These are phyloP conservation scores for Neotragus moschatus DNA, from an alignment of 2,113 vertebrate species.

Conservation along the genomic window DNA sequence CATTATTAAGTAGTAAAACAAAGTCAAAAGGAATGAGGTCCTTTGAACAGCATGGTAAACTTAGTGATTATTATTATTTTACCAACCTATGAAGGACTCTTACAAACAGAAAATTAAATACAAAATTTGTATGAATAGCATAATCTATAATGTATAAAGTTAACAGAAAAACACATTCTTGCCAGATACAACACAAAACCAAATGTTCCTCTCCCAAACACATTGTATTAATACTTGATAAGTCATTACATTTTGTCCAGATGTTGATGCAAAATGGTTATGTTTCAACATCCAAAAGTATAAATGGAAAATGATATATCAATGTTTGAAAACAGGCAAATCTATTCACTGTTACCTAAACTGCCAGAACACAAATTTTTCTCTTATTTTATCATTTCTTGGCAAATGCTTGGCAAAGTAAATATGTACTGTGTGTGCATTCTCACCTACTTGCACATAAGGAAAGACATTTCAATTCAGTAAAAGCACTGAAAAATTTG, in stretches of 20 bases:
- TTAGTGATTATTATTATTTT: not conserved
- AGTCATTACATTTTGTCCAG: slow-evolving; percentile 42
- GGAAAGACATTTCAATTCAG: slow-evolving; percentile 17
- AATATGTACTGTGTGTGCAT: not conserved
- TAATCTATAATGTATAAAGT: slow-evolving; percentile 37
- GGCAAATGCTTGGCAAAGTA: not conserved
- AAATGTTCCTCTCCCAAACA: slow-evolving; percentile 54
- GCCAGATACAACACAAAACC: slow-evolving; percentile 54
- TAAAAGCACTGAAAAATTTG: not conserved
- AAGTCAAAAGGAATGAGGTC: slow-evolving; percentile 14
- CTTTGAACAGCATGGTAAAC: not conserved
- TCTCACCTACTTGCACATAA: slow-evolving; percentile 7
- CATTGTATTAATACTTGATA: slow-evolving; percentile 29
- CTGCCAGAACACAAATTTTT: not conserved
- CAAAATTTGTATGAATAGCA: not conserved
- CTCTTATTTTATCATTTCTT: slow-evolving; percentile 33
- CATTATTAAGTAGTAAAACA: not conserved
- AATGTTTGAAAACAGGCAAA: not conserved
- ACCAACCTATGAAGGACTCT: not conserved
- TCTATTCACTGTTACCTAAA: not conserved
- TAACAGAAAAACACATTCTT: slow-evolving; percentile 50
- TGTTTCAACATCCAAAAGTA: slow-evolving; percentile 11
- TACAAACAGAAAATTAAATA: slow-evolving; percentile 7
- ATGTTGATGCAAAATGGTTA: slow-evolving; percentile 48
- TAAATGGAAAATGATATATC: not conserved